Evolutionary conservation across 2,888 invertebrate species (phyloP).

Genomic region (Tortrix viridana): DNA sequence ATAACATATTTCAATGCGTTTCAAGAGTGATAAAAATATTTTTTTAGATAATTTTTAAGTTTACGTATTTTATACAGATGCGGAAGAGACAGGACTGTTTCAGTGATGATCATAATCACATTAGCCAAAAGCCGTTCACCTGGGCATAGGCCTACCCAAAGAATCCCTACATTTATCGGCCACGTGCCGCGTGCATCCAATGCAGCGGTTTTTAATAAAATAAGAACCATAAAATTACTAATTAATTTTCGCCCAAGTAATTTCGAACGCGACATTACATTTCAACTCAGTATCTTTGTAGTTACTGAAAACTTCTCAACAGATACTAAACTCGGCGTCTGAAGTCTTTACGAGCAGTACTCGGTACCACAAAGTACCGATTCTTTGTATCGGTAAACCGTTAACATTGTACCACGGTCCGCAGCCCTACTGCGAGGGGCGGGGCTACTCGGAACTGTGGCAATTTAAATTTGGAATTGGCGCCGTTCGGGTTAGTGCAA

Average conservation of each 20-base stretch:
- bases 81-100: no score
- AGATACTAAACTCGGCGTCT: conserved; percentile 69
- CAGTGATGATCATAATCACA: no score
- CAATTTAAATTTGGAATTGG: conserved; percentile 61
- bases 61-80: no score
- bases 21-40: no score
- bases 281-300: conserved; percentile 55
- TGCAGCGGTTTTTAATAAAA: no score
- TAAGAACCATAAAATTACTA: no score
- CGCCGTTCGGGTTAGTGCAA: conserved; percentile 46
- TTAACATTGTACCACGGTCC: conserved; percentile 50
- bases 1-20: no score
- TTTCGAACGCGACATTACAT: conserved; percentile 40
- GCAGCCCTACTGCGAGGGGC: conserved; percentile 29
- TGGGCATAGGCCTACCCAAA: no score
- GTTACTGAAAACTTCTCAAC: conserved; percentile 59
- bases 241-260: background rate
- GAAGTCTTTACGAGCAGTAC: conserved; percentile 67
- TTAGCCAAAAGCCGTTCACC: no score
- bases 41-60: no score
- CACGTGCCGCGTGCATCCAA: no score
- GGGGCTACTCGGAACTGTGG: conserved; percentile 47
- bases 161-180: no score
- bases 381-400: conserved; percentile 40
- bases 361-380: conserved; percentile 53